Percentiles rank a stretch among this genome's conserved stretches.
Conservation (phyloP, 2,113 vertebrate species). For the Osmerus mordax region DNA sequence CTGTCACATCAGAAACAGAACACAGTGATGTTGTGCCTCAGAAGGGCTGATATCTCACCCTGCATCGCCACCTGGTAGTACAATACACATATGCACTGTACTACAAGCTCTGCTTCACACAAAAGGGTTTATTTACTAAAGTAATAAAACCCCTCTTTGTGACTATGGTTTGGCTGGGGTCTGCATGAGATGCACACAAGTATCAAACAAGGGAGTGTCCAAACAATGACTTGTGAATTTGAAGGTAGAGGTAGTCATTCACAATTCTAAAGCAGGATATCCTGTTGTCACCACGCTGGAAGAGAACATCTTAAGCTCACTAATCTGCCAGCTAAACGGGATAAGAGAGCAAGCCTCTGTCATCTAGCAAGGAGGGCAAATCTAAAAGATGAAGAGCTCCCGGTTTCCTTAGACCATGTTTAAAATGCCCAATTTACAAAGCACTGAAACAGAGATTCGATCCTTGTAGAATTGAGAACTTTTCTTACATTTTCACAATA, state of each 20-base stretch:
- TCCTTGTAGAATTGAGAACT: constrained; percentile 17
- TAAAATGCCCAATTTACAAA: constrained; percentile 38
- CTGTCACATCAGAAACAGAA: constrained; percentile 40
- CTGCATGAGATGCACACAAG: not conserved
- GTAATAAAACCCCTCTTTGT: not conserved
- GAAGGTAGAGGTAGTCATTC: constrained; percentile 18
- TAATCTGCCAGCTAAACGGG: constrained; percentile 61
- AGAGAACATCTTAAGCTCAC: constrained; percentile 59
- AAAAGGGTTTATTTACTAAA: no score
- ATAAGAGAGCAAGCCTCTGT: constrained; percentile 48
- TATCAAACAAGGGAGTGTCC: not conserved
- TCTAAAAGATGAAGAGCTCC: constrained; percentile 44
- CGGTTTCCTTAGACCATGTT: constrained; percentile 29
- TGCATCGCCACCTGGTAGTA: no score
- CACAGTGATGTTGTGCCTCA: not conserved
- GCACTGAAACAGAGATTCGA: constrained; percentile 30
- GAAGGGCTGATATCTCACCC: not conserved
- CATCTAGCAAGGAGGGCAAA: constrained; percentile 47
- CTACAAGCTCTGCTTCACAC: no score
- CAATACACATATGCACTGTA: no score
- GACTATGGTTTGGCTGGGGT: not conserved
- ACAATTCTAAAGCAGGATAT: constrained; percentile 42
- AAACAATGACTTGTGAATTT: not conserved
- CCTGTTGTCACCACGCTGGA: constrained; percentile 29
- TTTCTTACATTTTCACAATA: not conserved